Evolutionary conservation across 2,797 vertebrate species (phyloP), one percentile per base, ranked within the genome.

Genomic region (Eptatretus atami): DNA sequence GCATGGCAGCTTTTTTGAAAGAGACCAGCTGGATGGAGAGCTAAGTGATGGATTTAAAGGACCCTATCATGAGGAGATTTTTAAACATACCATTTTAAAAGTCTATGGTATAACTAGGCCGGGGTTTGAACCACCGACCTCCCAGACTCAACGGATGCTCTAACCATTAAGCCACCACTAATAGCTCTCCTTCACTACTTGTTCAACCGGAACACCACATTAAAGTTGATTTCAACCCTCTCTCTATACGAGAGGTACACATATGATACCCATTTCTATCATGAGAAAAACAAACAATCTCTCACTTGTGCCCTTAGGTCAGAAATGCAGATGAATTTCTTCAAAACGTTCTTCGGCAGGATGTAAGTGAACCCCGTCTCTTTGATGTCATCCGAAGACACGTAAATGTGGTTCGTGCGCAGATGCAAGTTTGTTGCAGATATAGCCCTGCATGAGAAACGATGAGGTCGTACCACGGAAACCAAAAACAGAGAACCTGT

Each of bases 281-380:
- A 44, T 8, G 31, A 44, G 31, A 44, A 44, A 44, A 44, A 8
- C 31, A 44, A 44, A 44, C 31, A 44, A 44, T 44, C 31, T 9
- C 73, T 69, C 66, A 84, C 90, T 76, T 99, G 92, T 63, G 92
- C 92, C 63, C 92, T 75, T 65, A 99, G 77, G 71, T 99, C 92
- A 11, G 92, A 99, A 71, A 99, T 99, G 75, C 92, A 99, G 73
- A 96, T 99, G 67, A 99, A 99, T 70, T 99, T 99, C 73, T 95
- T 99, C 66, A 99, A 75, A 52, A 99, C 92, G 0, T 99, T 99
- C 76, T 99, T 99, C 71, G 92, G 90, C 61, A 99, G 78, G 66
- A 99, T 99, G 70, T 99, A 99, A 0, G 88, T 99, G 67, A 96
- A 99, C 63, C 92, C 92, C 0, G 92, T 99, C 75, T 99, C 92